Percentiles rank a stretch among this genome's conserved stretches.
phyloP scores from a whole-genome alignment of 1,140 invertebrate species.

The Drosophila arizonae region DNA sequence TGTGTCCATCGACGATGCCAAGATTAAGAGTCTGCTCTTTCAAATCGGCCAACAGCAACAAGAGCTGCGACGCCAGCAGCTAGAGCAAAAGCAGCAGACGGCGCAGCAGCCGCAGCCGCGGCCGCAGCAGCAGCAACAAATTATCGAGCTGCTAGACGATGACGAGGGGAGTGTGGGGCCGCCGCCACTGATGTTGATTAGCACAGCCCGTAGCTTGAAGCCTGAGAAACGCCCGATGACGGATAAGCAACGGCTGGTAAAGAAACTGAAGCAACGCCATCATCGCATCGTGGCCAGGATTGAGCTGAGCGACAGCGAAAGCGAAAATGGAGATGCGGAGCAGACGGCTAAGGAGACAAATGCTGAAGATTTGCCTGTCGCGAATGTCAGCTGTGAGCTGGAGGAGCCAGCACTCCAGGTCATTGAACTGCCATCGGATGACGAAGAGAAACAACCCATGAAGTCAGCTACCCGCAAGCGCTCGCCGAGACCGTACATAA shows the following conservation, averaged over 20 bases:
- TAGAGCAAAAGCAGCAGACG: constrained; percentile 18
- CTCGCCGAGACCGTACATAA: constrained; percentile 45
- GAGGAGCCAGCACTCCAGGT: constrained; percentile 8
- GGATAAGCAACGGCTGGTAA: constrained; percentile 58
- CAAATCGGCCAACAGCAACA: constrained; percentile 70
- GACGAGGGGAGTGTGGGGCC: constrained; percentile 42
- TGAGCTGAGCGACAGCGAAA: constrained; percentile 66
- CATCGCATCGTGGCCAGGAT: constrained; percentile 67
- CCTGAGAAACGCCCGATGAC: constrained; percentile 39
- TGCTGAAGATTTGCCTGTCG: constrained; percentile 31
- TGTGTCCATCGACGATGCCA: constrained; percentile 77
- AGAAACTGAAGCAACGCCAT: constrained; percentile 29
- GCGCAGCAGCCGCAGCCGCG: constrained; percentile 12
- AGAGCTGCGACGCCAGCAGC: constrained; percentile 31
- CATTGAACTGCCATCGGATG: constrained; percentile 46
- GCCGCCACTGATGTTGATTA: constrained; percentile 40
- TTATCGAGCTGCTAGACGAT: constrained; percentile 71
- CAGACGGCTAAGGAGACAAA: constrained; percentile 19
- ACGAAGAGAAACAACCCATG: constrained; percentile 14
- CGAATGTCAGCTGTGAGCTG: constrained; percentile 56
- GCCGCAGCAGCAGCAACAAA: constrained; percentile 30
- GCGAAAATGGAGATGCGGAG: constrained; percentile 18
- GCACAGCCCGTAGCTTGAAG: constrained; percentile 49
- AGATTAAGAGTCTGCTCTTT: constrained; percentile 66
- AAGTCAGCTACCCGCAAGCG: constrained; percentile 26